These are phyloP conservation scores for Smutsia temminckii DNA, from an alignment of 2,797 vertebrate species.

Conservation along the genomic window DNA sequence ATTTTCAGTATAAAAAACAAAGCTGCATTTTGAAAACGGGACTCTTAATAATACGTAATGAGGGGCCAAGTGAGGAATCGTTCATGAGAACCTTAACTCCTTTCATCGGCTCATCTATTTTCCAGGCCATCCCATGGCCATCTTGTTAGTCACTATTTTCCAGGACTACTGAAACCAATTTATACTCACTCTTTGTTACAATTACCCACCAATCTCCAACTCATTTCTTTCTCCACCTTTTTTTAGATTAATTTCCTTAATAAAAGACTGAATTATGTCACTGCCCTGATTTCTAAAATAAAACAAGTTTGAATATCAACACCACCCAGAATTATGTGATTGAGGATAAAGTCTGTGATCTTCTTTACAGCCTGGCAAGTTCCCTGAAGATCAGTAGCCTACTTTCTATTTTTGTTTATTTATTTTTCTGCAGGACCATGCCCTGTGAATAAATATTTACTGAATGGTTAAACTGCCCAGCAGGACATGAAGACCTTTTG, in stretches of 20 bases:
- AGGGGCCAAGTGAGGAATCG: background rate
- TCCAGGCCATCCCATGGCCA: accelerated
- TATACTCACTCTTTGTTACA: background rate
- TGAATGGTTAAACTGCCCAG: background rate
- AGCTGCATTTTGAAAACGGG: background rate
- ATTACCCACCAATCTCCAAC: accelerated
- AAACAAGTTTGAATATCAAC: background rate
- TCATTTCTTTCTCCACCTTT: background rate
- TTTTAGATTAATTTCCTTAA: background rate
- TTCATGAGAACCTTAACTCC: background rate
- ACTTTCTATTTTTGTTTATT: accelerated
- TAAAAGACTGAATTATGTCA: background rate
- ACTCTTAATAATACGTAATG: too few relatives aligned
- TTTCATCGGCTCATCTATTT: background rate
- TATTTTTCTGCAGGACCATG: background rate
- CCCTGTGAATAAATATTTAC: background rate
- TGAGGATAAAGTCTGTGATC: background rate
- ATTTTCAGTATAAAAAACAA: background rate
- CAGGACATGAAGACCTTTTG: too few relatives aligned
- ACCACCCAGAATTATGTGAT: background rate
- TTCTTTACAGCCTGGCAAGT: background rate
- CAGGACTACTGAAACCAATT: background rate
- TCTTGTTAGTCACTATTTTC: too few relatives aligned
- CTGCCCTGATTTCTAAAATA: background rate
- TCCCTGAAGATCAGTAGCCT: background rate